Conservation (phyloP, 2,113 vertebrate genomes). For the Potamarius usumacintae region DNA sequence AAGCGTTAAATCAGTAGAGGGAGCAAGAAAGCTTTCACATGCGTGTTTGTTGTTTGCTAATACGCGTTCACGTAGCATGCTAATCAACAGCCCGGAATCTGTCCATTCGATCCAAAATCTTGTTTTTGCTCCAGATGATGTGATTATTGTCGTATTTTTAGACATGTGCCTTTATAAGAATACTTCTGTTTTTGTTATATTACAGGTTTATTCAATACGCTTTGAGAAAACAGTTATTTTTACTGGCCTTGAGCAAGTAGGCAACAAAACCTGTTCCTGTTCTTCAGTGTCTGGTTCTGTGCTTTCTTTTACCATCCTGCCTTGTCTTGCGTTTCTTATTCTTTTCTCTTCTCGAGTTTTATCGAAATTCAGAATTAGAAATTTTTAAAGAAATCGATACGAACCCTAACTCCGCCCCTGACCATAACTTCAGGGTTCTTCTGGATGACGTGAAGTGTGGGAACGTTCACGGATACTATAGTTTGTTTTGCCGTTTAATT, state of each 20-base stretch:
- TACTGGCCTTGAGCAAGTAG: not conserved
- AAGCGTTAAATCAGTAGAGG: slow-evolving; percentile 23
- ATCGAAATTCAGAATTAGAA: not conserved
- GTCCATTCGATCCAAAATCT: not conserved
- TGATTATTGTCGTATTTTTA: not conserved
- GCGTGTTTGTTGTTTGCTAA: not conserved
- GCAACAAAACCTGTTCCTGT: not conserved
- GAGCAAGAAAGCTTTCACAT: not conserved
- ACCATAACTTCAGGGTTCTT: not conserved
- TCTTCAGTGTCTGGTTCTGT: not conserved
- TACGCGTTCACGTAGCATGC: not conserved
- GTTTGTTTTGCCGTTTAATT: not conserved
- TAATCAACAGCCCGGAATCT: not conserved
- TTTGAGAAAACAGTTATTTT: not conserved
- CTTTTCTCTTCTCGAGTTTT: not conserved
- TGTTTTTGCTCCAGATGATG: not conserved
- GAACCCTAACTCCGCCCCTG: not conserved
- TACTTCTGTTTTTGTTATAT: not conserved
- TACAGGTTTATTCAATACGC: not conserved
- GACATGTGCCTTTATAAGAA: not conserved
- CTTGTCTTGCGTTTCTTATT: not conserved
- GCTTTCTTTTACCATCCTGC: too few relatives aligned
- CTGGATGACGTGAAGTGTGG: not conserved
- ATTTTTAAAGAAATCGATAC: not conserved
- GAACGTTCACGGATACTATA: not conserved